phyloP scores from a whole-genome alignment of 2,113 vertebrate genomes.

The Rattus norvegicus region DNA sequence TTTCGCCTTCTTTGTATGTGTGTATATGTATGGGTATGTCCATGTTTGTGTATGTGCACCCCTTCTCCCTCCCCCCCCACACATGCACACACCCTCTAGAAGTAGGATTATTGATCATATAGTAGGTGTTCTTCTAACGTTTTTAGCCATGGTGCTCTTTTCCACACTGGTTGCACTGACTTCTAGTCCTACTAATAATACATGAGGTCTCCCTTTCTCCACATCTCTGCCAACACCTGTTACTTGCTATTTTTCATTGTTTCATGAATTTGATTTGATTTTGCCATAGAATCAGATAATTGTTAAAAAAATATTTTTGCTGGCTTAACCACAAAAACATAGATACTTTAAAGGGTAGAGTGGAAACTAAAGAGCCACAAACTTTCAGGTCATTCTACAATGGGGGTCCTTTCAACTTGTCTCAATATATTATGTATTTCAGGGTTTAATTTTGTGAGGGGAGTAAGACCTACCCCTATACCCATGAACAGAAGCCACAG shows the following conservation, averaged over 20 bases:
- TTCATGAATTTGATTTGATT: background rate
- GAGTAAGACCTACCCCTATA: background rate
- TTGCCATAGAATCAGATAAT: background rate
- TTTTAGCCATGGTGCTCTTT: background rate
- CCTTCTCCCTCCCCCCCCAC: too few relatives aligned
- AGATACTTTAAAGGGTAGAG: background rate
- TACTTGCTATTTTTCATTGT: background rate
- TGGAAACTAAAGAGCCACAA: background rate
- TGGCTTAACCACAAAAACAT: background rate
- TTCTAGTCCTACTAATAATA: background rate
- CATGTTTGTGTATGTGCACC: background rate
- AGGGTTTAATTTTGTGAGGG: background rate
- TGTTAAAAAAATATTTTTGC: background rate
- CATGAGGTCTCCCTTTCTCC: background rate
- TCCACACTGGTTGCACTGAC: background rate
- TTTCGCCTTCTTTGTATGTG: background rate
- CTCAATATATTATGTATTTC: background rate
- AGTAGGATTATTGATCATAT: background rate
- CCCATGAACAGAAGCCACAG: background rate
- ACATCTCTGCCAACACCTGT: background rate
- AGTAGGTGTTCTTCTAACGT: background rate
- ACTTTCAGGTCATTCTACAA: background rate
- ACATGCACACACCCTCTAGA: too few relatives aligned
- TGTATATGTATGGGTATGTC: too few relatives aligned
- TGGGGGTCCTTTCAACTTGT: background rate